Evolutionary conservation across 2,888 invertebrate genomes (phyloP), one percentile per base, ranked within the genome.

Genomic region (Pseudeuparius sepicola): DNA sequence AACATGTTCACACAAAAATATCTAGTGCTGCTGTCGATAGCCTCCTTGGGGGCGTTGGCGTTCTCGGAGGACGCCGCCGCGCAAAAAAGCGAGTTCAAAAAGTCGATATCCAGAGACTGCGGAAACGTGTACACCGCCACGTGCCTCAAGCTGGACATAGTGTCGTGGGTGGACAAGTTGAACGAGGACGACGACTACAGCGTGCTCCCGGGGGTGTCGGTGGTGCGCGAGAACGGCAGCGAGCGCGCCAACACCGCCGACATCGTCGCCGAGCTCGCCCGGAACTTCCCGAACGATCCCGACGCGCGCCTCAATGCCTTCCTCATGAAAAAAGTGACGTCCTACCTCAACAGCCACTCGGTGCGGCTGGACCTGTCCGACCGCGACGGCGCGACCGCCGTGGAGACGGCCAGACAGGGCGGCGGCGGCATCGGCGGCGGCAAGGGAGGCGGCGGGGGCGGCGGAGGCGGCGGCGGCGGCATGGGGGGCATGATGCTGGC

Each of bases 101-200:
- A 48, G 29, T 48, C 61, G 6, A 54, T 66, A 18, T 55, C 65
- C 7, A 51, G 58, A 31, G 69, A 70, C 43, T 78, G 79, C 56
- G 65, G 65, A 25, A 66, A 65, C 10, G 60, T 65, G 1, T 74
- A 78, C 50, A 82, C 77, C 55, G 66, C 78, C 15, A 80, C 81
- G 53, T 87, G 87, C 53, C 61, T 86, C 18, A 87, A 86, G 55
- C 64, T 86, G 41, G 84, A 85, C 50, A 73, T 82, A 26, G 71
- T 84, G 2, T 78, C 79, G 3, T 75, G 85, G 52, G 67, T 87
- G 42, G 85, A 86, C 53, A 75, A 76, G 30, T 54, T 86, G 14
- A 74, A 78, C 46, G 77, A 79, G 52, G 72, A 74, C 43, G 71
- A 75, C 47, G 75, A 80, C 56, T 68, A 81, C 4, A 70, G 68